These are phyloP conservation scores for Empis livida DNA, from an alignment of 2,888 invertebrate species.

Conservation along the genomic window DNA sequence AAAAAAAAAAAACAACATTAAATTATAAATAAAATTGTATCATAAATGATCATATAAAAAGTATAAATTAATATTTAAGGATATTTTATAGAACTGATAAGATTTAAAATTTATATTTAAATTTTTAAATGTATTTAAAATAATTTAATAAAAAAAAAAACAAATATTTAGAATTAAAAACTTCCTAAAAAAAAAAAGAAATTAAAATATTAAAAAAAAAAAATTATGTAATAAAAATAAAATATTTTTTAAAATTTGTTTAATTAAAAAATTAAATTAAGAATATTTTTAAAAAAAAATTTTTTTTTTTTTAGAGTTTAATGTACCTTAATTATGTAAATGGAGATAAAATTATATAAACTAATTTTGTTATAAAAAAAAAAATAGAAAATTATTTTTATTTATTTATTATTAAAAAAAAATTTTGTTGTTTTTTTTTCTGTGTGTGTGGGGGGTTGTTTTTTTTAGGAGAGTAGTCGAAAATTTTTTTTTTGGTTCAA, in stretches of 20 bases:
- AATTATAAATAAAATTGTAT: slow-evolving; percentile 1
- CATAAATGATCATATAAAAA: background rate
- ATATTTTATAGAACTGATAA: slow-evolving; percentile 3
- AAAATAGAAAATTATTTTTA: background rate
- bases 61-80: slow-evolving; percentile 2
- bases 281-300: no score
- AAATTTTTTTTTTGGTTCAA: no score
- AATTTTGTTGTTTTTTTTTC: slow-evolving; percentile 16
- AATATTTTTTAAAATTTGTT: no score
- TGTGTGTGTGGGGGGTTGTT: no score
- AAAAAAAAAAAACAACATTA: slow-evolving; percentile 21
- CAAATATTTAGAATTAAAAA: slow-evolving; percentile 7
- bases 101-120: slow-evolving; percentile 6
- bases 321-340: no score
- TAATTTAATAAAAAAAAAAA: slow-evolving; percentile 9
- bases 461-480: no score
- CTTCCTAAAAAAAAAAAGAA: slow-evolving; percentile 4
- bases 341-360: no score
- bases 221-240: background rate
- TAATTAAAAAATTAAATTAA: no score
- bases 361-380: no score
- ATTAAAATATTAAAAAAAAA: background rate
- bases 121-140: slow-evolving; percentile 5
- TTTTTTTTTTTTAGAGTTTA: no score
- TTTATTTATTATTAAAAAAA: slow-evolving; percentile 1